These are phyloP conservation scores for Lagopus muta DNA, from an alignment of 2,113 vertebrate genomes.

Conservation along the genomic window DNA sequence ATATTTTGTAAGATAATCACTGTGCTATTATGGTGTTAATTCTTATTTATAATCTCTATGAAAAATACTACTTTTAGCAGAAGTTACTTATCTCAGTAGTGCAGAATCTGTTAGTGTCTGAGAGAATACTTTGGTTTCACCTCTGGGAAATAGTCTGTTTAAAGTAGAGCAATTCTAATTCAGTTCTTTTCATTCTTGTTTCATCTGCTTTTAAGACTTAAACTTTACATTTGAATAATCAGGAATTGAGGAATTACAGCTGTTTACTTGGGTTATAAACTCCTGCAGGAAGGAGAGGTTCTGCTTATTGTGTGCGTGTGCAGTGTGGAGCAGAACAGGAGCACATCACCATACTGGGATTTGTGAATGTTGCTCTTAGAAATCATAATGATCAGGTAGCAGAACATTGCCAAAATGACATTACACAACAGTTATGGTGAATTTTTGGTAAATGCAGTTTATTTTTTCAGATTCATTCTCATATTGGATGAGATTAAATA, in stretches of 20 bases:
- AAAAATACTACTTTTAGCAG: neutral
- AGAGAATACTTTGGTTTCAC: neutral
- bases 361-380: neutral
- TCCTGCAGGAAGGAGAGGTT: neutral
- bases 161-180: neutral
- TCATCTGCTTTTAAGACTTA: neutral
- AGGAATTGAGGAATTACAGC: neutral
- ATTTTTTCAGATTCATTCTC: neutral
- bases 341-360: fast-evolving
- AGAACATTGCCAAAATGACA: neutral
- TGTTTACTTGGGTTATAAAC: neutral
- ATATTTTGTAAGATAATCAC: neutral
- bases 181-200: neutral
- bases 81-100: neutral
- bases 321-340: neutral
- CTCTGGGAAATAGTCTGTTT: neutral
- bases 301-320: fast-evolving
- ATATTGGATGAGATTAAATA: fast-evolving
- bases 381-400: neutral
- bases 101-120: neutral
- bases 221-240: neutral
- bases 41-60: neutral
- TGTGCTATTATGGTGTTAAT: neutral
- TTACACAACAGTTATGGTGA: neutral
- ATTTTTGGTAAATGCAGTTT: neutral